Percentiles rank a stretch among this genome's conserved stretches.
These are phyloP conservation scores for Elephas maximus DNA, from an alignment of 2,113 vertebrate genomes.

Conservation along the genomic window DNA sequence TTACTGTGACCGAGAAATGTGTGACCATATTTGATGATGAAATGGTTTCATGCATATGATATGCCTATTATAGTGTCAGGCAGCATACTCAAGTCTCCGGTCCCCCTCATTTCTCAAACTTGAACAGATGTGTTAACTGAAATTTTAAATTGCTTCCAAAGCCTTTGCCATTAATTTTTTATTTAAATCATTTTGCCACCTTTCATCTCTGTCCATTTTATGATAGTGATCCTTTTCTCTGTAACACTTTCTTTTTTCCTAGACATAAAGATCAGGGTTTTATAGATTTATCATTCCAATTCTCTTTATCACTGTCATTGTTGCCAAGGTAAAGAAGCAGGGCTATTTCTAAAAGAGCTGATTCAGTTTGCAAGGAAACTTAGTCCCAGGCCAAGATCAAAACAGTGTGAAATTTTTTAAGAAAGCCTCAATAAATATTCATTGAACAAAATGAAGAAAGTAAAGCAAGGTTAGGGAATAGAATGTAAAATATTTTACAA, in stretches of 20 bases:
- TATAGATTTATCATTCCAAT: conserved; percentile 56
- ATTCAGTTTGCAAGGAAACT: conserved; percentile 50
- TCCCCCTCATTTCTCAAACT: not conserved
- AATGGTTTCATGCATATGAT: not conserved
- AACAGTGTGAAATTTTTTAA: not conserved
- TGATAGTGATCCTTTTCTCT: conserved; percentile 26
- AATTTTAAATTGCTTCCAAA: conserved; percentile 50
- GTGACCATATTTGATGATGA: not conserved
- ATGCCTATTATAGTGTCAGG: not conserved
- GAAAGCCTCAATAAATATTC: not conserved
- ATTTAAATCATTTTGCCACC: conserved; percentile 49
- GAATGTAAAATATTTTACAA: not conserved
- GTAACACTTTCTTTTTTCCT: not conserved
- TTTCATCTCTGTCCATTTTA: conserved; percentile 56
- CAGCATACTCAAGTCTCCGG: not conserved
- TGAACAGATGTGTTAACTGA: not conserved
- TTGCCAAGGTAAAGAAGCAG: conserved; percentile 20
- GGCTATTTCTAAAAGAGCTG: conserved; percentile 49
- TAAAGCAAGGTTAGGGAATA: not conserved
- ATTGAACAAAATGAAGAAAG: not conserved
- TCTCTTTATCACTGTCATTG: conserved; percentile 54
- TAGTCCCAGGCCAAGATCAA: not conserved
- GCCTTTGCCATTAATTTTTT: conserved; percentile 58
- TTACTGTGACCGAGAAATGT: not conserved
- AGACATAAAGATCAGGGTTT: conserved; percentile 33